phyloP scores from a whole-genome alignment of 2,888 invertebrate genomes.

The Colletes collaris region DNA sequence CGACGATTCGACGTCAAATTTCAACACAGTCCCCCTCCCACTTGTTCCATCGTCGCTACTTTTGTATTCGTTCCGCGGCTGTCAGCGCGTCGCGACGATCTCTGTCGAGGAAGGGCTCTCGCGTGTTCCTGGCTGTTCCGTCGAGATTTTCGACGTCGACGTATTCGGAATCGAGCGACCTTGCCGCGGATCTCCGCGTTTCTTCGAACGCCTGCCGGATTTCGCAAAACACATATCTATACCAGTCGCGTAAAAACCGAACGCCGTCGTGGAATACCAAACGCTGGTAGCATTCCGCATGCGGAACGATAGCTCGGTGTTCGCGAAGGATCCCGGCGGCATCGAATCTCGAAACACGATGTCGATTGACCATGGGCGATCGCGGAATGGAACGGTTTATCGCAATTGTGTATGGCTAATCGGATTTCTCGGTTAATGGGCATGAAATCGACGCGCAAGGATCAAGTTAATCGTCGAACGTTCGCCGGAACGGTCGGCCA shows the following conservation, averaged over 20 bases:
- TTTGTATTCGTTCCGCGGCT: constrained; percentile 50
- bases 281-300: not conserved
- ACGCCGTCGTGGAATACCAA: constrained; percentile 27
- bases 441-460: not conserved
- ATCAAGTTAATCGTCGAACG: no score
- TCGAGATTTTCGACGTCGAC: constrained; percentile 30
- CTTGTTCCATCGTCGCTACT: constrained; percentile 13
- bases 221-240: constrained; percentile 24
- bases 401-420: not conserved
- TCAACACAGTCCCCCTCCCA: not conserved
- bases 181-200: constrained; percentile 14
- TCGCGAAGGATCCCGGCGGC: not conserved
- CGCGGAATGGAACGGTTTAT: no score
- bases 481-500: no score
- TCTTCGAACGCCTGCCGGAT: constrained; percentile 19
- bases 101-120: constrained; percentile 13
- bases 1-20: constrained; percentile 9
- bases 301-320: not conserved
- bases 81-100: constrained; percentile 26
- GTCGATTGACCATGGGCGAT: not conserved
- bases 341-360: not conserved
- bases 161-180: constrained; percentile 25
- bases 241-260: not conserved
- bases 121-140: constrained; percentile 25
- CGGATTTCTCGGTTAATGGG: not conserved